Percentiles rank a stretch among this genome's conserved stretches.
These are phyloP conservation scores for Accipiter virgatus DNA, from an alignment of 2,113 vertebrate genomes.

Conservation along the genomic window DNA sequence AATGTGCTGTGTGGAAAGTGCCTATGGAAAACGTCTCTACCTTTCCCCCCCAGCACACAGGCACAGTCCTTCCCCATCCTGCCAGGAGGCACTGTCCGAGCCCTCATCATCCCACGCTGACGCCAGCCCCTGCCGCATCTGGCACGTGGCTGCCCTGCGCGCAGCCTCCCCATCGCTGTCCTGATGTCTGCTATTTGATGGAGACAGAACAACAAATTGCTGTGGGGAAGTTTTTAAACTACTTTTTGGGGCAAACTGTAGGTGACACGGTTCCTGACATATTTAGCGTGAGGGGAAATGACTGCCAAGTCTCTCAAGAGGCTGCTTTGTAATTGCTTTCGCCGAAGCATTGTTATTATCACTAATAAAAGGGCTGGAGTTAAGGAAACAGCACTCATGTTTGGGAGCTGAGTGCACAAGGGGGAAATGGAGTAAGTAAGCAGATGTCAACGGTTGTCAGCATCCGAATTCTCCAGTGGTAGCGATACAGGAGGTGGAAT, in stretches of 20 bases:
- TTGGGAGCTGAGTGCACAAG: neutral
- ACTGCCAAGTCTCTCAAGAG: neutral
- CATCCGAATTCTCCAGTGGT: neutral
- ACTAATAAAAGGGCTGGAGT: slow-evolving; percentile 21
- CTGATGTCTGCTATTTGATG: neutral
- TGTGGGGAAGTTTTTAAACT: neutral
- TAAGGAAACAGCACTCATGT: neutral
- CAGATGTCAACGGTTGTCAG: neutral
- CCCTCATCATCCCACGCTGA: accelerated
- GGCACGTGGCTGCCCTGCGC: neutral
- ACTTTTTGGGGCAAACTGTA: neutral
- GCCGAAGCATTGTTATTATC: neutral
- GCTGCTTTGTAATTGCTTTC: slow-evolving; percentile 27
- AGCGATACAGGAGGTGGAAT: slow-evolving; percentile 13
- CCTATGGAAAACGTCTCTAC: neutral
- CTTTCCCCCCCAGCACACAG: neutral
- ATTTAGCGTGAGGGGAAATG: neutral
- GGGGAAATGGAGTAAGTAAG: neutral
- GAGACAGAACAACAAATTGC: neutral
- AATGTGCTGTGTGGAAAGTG: neutral
- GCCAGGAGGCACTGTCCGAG: neutral
- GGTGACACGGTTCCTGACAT: neutral
- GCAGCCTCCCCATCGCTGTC: neutral
- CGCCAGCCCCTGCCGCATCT: accelerated
- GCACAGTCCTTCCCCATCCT: neutral